Base-by-base conservation (phyloP, 2,113 vertebrate species). In the Elephantulus edwardii region DNA sequence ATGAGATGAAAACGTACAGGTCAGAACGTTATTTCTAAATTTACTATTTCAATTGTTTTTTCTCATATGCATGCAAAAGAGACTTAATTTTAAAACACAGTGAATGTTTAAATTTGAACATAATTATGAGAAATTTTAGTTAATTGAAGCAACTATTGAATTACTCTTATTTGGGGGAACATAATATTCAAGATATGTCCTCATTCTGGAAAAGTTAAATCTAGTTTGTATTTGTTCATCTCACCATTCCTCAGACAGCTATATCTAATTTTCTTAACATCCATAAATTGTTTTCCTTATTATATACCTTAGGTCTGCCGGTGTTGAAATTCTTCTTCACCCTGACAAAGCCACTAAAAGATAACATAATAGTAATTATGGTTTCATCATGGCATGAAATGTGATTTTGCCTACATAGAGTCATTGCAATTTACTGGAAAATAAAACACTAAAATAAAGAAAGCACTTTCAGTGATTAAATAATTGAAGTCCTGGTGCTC, bases 61-160 rank as follows among this genome's bases (percentile, higher is more conserved):
- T 90, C 86, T 94, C 92, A 93, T 54, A 86, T 90, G 91, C 48
- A 50, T 94, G 90, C 72, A 91, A 82, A 92, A 78, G 93, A 80
- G 83, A 86, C 68, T 83, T 96, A 94, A 94, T 93, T 95, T 95
- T n/a, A n/a, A n/a, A n/a, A n/a, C 87, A 93, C 78, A 56, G 60
- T 91, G 86, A 28, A 77, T 66, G 88, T 86, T 95, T 90, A 95
- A 95, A 94, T 87, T 91, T 40, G 84, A 91, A 93, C 90, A 92
- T 95, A 95, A 95, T 95, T 93, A 91, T 66, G 76, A 64, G 75
- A 75, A 78, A 95, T 95, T 95, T 94, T 91, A 75, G 74, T 87
- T 93, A 85, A 94, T 54, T 91, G 46, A 93, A 91, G 87, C 81
- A 40, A 90, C 56, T 94, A n/a, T 94, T 62, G 75, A 83, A 86